Percentiles rank a stretch among this genome's conserved stretches.
phyloP scores from a whole-genome alignment of 2,888 invertebrate genomes.

The Urechis unicinctus region DNA sequence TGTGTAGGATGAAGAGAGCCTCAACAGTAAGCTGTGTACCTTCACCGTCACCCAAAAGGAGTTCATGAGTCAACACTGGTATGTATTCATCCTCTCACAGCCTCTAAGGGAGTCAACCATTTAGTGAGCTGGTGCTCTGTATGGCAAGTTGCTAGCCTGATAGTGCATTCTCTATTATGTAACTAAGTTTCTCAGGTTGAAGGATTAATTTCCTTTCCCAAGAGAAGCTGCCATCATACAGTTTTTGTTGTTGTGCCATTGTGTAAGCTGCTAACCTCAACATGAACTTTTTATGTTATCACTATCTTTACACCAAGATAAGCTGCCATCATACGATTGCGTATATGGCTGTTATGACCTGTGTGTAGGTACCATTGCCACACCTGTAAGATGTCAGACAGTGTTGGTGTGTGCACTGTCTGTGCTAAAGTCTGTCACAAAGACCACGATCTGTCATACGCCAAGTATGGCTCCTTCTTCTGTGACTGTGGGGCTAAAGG shows the following conservation, averaged over 20 bases:
- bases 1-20: constrained; percentile 76
- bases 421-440: constrained; percentile 96
- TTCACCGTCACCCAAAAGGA: constrained; percentile 95
- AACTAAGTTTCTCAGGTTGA: too few relatives aligned
- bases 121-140: too few relatives aligned
- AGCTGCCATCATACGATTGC: background rate
- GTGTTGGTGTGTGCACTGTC: constrained; percentile 94
- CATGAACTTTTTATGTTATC: too few relatives aligned
- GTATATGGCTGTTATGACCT: background rate
- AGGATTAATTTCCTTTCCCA: too few relatives aligned
- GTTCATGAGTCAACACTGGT: constrained; percentile 81
- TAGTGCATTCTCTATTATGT: too few relatives aligned
- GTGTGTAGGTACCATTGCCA: constrained; percentile 87
- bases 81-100: constrained; percentile 18
- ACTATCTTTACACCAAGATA: too few relatives aligned
- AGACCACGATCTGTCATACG: constrained; percentile 90
- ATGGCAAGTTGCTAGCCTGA: too few relatives aligned
- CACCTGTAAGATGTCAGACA: constrained; percentile 96
- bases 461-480: constrained; percentile 98
- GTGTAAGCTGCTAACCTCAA: background rate
- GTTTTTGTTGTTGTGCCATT: too few relatives aligned
- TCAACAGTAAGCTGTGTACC: constrained; percentile 82
- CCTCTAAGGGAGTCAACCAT: too few relatives aligned
- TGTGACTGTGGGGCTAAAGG: constrained; percentile 98
- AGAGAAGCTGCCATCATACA: too few relatives aligned